phyloP scores from a whole-genome alignment of 2,113 vertebrate genomes.

The Bos taurus region ARS-UCD2.0 NC_037329.1:28909001-28909500 shows the following conservation, averaged over 20 bases:
- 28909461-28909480: not conserved
- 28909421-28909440: too few species aligned
- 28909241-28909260: not conserved
- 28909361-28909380: not conserved
- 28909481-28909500: not conserved
- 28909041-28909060: not conserved
- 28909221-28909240: not conserved
- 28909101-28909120: not conserved
- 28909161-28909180: not conserved
- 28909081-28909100: not conserved
- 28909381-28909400: not conserved
- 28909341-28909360: not conserved
- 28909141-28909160: not conserved
- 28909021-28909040: not conserved
- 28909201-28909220: not conserved
- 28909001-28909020: not conserved
- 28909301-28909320: not conserved
- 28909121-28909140: not conserved
- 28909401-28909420: not conserved
- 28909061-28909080: not conserved
- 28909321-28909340: not conserved
- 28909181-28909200: not conserved
- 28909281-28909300: not conserved
- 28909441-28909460: not conserved
- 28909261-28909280: not conserved